Percentiles rank a stretch among this genome's conserved stretches.
phyloP scores from a whole-genome alignment of 35 echinoderm and acorn worm genomes.

The Apostichopus californicus region DNA sequence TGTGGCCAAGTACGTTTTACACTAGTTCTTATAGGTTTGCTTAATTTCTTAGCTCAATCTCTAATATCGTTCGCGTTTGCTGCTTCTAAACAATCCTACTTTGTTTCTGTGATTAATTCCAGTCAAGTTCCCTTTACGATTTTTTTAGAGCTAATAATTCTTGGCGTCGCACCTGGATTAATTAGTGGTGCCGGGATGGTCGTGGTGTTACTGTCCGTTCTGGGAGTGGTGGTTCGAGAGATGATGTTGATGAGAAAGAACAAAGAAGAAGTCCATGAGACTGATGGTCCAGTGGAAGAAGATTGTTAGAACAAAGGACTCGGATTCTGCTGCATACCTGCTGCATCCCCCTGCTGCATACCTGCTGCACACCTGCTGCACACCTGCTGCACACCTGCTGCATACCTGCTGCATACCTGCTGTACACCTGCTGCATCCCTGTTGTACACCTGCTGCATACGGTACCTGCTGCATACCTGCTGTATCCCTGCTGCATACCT shows the following conservation, averaged over 20 bases:
- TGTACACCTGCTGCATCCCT: no score
- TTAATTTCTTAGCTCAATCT: slow-evolving; percentile 19
- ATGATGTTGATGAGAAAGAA: not conserved
- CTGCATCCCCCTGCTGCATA: no score
- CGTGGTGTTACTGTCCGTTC: slow-evolving; percentile 6
- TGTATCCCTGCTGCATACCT: no score
- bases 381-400: no score
- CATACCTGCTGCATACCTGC: no score
- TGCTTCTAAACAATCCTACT: not conserved
- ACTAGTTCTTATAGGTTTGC: slow-evolving; percentile 9
- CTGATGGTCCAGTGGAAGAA: no score
- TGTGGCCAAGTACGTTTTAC: not conserved
- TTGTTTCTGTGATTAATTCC: slow-evolving; percentile 29
- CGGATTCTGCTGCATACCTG: no score
- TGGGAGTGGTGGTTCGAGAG: slow-evolving; percentile 5
- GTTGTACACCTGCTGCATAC: no score
- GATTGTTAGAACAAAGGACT: no score
- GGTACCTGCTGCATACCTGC: no score
- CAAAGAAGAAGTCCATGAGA: no score
- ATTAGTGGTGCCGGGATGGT: not conserved
- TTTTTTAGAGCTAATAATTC: slow-evolving; percentile 2
- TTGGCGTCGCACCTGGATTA: not conserved
- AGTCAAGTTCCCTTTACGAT: slow-evolving; percentile 12
- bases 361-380: no score
- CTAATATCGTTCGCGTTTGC: not conserved